phyloP scores from a whole-genome alignment of 2,888 invertebrate genomes.

The Rhogogaster chlorosoma region DNA sequence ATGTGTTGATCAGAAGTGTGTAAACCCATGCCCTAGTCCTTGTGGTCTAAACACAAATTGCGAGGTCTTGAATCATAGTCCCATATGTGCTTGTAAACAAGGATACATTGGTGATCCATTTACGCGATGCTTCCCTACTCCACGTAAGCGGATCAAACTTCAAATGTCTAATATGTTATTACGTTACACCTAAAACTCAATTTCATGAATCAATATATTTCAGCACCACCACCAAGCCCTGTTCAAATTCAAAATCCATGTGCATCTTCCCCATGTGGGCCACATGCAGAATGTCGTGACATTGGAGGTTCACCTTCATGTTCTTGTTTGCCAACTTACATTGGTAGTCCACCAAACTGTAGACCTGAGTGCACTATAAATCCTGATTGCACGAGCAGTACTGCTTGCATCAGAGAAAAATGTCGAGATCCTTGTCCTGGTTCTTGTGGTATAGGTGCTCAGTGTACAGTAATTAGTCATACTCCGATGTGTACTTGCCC shows the following conservation, averaged over 20 bases:
- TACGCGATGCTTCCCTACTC: slow-evolving; percentile 70
- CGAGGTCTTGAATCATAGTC: slow-evolving; percentile 77
- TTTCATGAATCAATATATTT: not conserved
- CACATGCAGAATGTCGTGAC: slow-evolving; percentile 86
- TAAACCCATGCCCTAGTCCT: slow-evolving; percentile 76
- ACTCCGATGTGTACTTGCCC: slow-evolving; percentile 84
- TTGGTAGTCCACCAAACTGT: slow-evolving; percentile 87
- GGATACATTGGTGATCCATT: slow-evolving; percentile 75
- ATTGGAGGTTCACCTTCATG: slow-evolving; percentile 82
- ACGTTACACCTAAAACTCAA: not conserved
- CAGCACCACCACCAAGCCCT: slow-evolving; percentile 40
- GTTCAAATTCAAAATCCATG: slow-evolving; percentile 79
- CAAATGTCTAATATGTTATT: not conserved
- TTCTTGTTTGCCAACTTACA: slow-evolving; percentile 83
- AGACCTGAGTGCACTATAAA: slow-evolving; percentile 87
- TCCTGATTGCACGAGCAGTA: slow-evolving; percentile 86
- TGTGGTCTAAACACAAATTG: slow-evolving; percentile 77
- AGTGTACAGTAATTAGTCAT: slow-evolving; percentile 89
- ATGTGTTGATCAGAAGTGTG: slow-evolving; percentile 76
- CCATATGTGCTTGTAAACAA: slow-evolving; percentile 76
- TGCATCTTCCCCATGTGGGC: slow-evolving; percentile 84
- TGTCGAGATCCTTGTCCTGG: slow-evolving; percentile 90
- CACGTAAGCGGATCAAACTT: slow-evolving; percentile 54
- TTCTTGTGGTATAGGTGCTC: slow-evolving; percentile 87
- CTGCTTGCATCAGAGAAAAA: slow-evolving; percentile 89